These are phyloP conservation scores for Stichopus chloronotus DNA, from an alignment of 35 echinoderm and acorn worm genomes.

Conservation along the genomic window DNA sequence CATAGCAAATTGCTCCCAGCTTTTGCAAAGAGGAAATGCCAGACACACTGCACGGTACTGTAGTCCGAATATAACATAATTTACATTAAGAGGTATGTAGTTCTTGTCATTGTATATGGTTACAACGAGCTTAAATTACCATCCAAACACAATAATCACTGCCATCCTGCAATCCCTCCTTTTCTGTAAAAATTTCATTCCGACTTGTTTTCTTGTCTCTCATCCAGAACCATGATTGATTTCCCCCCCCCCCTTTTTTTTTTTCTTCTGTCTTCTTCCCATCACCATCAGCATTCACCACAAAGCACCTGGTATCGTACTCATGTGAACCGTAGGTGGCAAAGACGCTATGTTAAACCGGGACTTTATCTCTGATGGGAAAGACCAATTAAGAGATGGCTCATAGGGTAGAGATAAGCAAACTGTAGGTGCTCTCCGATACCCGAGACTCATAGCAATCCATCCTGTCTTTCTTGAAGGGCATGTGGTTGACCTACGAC, in stretches of 20 bases:
- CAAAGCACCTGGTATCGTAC: not conserved
- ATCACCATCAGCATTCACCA: not conserved
- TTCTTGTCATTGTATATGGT: no score
- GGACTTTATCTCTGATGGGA: not conserved
- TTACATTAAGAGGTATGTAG: no score
- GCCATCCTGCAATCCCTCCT: no score
- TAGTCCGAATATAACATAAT: no score
- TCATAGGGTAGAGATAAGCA: not conserved
- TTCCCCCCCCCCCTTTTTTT: not conserved
- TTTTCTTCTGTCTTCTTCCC: not conserved
- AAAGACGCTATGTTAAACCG: not conserved
- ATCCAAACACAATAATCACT: no score
- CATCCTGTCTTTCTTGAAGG: conserved; percentile 56
- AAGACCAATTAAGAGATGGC: not conserved
- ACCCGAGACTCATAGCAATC: conserved; percentile 48
- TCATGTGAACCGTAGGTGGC: not conserved
- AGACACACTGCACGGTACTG: no score
- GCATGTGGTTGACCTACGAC: conserved; percentile 73
- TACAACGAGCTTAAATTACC: no score
- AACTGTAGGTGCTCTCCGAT: not conserved
- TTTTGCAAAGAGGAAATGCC: no score
- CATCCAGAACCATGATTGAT: no score
- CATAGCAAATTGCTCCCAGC: no score
- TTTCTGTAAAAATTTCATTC: no score
- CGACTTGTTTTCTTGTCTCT: no score